These are phyloP conservation scores for Canis aureus DNA, from an alignment of 2,113 vertebrate genomes.

Conservation along the genomic window DNA sequence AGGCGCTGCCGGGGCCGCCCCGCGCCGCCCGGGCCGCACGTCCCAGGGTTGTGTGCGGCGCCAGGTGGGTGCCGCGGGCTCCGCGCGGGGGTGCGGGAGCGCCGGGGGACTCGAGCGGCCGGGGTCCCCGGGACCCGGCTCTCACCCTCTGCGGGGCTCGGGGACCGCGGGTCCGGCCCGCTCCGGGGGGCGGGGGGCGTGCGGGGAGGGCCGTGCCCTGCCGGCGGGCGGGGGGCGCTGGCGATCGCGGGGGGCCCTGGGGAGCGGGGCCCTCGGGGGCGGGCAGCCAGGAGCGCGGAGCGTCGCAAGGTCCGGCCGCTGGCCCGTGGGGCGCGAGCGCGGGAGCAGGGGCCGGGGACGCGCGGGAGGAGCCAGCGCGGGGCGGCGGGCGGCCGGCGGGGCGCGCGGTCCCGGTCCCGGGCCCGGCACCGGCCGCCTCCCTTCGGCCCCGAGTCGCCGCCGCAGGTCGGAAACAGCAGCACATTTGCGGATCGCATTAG, in stretches of 20 bases:
- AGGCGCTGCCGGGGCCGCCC: not conserved
- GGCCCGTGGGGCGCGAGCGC: not conserved
- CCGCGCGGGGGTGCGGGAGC: not conserved
- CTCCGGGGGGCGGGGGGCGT: not conserved
- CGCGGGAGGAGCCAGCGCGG: not conserved
- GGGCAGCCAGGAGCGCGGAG: not conserved
- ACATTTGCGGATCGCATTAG: conserved; percentile 82
- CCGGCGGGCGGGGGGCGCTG: not conserved
- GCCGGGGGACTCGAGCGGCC: too few relatives aligned
- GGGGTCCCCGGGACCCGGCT: not conserved
- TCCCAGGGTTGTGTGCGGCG: not conserved
- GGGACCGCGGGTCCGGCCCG: not conserved
- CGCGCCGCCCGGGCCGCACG: not conserved
- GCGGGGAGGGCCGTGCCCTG: not conserved
- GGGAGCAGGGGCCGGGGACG: not conserved
- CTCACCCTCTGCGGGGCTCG: not conserved
- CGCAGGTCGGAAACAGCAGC: conserved; percentile 80
- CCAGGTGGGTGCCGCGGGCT: conserved; percentile 50
- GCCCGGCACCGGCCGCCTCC: conserved; percentile 17
- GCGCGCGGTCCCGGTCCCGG: not conserved
- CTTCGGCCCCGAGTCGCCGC: conserved; percentile 65
- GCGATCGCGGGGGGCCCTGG: not conserved
- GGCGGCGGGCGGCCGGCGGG: not conserved
- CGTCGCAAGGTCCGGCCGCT: not conserved
- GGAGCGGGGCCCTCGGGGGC: not conserved